Evolutionary conservation across 2,888 invertebrate species (phyloP).

Genomic region (Parnassius orleans): DNA sequence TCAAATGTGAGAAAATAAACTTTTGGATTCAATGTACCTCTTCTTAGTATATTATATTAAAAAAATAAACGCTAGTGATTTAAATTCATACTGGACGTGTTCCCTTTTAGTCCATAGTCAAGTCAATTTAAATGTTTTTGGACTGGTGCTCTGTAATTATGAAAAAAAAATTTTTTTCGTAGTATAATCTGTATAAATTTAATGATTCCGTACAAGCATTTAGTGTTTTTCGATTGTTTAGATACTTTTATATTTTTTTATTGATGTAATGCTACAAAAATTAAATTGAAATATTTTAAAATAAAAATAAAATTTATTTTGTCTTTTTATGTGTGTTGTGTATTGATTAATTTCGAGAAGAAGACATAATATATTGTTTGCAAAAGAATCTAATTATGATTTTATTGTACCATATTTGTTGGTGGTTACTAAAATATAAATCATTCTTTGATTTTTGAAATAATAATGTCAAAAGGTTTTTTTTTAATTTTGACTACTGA

Average conservation of each 20-base stretch:
- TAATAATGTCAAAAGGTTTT: background rate
- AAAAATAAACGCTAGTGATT: background rate
- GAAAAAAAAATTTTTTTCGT: conserved; percentile 23
- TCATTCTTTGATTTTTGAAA: background rate
- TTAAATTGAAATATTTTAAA: conserved; percentile 11
- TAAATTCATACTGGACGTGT: conserved; percentile 11
- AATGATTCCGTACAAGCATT: conserved; percentile 67
- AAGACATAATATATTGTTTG: conserved; percentile 10
- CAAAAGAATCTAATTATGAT: background rate
- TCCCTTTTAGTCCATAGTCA: conserved; percentile 10
- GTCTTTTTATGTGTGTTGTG: conserved; percentile 24
- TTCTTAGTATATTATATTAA: background rate
- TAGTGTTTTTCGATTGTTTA: conserved; percentile 43
- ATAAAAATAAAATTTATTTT: conserved; percentile 16
- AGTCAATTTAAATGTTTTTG: conserved; percentile 26
- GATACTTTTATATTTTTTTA: conserved; percentile 34
- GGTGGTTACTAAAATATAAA: conserved; percentile 2
- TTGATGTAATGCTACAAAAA: conserved; percentile 17
- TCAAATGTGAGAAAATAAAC: too few species aligned
- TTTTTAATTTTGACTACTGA: too few species aligned
- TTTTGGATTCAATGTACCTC: background rate
- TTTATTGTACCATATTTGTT: conserved; percentile 1
- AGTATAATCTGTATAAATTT: conserved; percentile 33
- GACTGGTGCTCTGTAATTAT: conserved; percentile 51
- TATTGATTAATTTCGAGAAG: conserved; percentile 15